phyloP scores from a whole-genome alignment of 1,140 invertebrate species.

The Drosophila suzukii region DNA sequence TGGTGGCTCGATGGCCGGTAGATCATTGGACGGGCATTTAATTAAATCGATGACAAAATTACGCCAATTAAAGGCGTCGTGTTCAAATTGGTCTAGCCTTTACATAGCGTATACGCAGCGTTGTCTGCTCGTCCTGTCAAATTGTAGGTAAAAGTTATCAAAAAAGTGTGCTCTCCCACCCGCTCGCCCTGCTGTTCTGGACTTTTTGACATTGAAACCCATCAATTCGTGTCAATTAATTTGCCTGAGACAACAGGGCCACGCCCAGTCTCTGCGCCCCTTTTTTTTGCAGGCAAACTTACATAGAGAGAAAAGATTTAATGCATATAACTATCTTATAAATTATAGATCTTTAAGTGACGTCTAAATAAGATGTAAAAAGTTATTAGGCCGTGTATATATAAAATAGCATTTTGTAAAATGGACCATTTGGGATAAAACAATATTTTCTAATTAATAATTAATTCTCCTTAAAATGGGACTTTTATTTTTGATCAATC shows the following conservation, averaged over 20 bases:
- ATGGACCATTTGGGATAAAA: no score
- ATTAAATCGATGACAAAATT: conserved; percentile 83
- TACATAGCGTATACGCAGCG: conserved; percentile 57
- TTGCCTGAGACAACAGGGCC: conserved; percentile 64
- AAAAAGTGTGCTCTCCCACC: conserved; percentile 51
- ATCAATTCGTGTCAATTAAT: conserved; percentile 83
- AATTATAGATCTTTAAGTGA: no score
- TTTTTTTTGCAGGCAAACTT: not conserved
- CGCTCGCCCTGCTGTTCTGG: conserved; percentile 23
- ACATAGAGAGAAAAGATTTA: not conserved
- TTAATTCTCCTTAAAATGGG: no score
- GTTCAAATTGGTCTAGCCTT: conserved; percentile 69
- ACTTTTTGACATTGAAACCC: conserved; percentile 74
- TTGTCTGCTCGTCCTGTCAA: conserved; percentile 58
- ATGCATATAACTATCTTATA: not conserved
- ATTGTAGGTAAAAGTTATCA: conserved; percentile 76
- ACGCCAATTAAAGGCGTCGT: conserved; percentile 78
- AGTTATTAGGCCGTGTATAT: no score
- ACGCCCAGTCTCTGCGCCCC: conserved; percentile 33
- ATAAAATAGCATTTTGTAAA: no score
- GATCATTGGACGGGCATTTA: conserved; percentile 74
- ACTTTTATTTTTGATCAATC: no score
- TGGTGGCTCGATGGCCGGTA: not conserved
- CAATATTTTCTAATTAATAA: no score
- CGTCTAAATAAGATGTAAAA: no score